Percentiles rank a stretch among this genome's conserved stretches.
Evolutionary conservation across 2,888 invertebrate species (phyloP).

Genomic region (Auanema sp.): DNA sequence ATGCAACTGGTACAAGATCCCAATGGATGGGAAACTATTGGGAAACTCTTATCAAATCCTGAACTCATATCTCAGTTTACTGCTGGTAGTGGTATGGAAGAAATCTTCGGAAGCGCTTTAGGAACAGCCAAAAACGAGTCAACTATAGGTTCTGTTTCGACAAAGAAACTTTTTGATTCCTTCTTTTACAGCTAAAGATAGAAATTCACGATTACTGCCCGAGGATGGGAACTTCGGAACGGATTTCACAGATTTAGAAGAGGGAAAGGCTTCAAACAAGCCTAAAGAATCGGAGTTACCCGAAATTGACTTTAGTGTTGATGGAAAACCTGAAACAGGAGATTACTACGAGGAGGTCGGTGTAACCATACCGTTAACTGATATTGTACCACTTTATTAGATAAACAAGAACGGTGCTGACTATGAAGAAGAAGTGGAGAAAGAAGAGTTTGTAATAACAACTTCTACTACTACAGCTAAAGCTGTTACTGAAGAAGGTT

Average conservation of each 20-base stretch:
- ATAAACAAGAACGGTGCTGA: neutral
- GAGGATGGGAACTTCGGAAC: conserved; percentile 59
- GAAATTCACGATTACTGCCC: conserved; percentile 39
- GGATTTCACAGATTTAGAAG: conserved; percentile 55
- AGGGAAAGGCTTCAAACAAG: conserved; percentile 27
- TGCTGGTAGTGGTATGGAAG: conserved; percentile 44
- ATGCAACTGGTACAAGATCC: conserved; percentile 59
- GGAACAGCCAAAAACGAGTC: conserved; percentile 39
- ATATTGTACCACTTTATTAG: neutral
- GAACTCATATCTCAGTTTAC: conserved; percentile 60
- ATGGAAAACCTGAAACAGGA: conserved; percentile 20
- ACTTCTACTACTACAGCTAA: conserved; percentile 20
- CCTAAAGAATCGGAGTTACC: conserved; percentile 19
- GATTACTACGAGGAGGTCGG: conserved; percentile 55
- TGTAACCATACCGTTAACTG: neutral
- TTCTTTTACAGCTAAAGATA: conserved; percentile 23
- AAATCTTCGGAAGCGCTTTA: conserved; percentile 46
- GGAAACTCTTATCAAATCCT: conserved; percentile 59
- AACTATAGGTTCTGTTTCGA: too few relatives aligned
- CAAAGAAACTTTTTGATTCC: neutral
- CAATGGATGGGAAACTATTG: conserved; percentile 62
- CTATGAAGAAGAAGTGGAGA: too few relatives aligned
- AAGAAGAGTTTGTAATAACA: neutral
- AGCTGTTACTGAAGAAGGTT: conserved; percentile 2
- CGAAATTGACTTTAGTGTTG: conserved; percentile 40